phyloP scores from a whole-genome alignment of 2,888 invertebrate species.

The Drosophila parthenogenetica region DNA sequence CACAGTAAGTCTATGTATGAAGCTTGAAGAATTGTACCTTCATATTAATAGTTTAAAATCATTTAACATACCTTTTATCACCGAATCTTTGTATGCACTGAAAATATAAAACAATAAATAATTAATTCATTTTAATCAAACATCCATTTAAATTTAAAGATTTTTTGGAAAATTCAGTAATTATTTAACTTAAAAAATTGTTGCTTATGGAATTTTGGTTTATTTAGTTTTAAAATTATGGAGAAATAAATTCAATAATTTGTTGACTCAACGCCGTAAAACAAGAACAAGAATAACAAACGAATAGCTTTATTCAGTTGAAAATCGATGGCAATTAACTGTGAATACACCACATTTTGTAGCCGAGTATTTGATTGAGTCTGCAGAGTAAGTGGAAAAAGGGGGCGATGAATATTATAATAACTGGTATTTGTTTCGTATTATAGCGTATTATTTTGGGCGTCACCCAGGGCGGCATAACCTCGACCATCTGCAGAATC shows the following conservation, averaged over 20 bases:
- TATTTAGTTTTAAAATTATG: no score
- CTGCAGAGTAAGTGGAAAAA: background rate
- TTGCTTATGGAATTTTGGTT: no score
- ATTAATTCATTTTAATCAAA: no score
- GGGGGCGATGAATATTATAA: slow-evolving; percentile 10
- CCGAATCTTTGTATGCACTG: background rate
- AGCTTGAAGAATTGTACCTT: no score
- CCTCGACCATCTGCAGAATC: slow-evolving; percentile 2
- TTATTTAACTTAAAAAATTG: no score
- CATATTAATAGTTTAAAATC: no score
- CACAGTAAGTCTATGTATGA: no score
- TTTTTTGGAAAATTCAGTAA: no score
- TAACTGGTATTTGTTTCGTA: slow-evolving; percentile 3
- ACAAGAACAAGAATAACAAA: background rate
- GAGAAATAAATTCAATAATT: no score
- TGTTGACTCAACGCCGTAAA: no score
- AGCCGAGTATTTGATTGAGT: slow-evolving; percentile 11
- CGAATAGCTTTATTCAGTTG: background rate
- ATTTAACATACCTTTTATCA: background rate
- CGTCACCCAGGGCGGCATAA: background rate
- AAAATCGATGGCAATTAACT: slow-evolving; percentile 15
- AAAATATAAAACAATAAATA: background rate
- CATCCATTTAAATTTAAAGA: no score
- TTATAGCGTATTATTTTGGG: background rate
- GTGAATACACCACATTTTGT: slow-evolving; percentile 2